Evolutionary conservation across 2,113 vertebrate genomes (phyloP), one percentile per base, ranked within the genome.

Genomic region (Sinocyclocheilus grahami): DNA sequence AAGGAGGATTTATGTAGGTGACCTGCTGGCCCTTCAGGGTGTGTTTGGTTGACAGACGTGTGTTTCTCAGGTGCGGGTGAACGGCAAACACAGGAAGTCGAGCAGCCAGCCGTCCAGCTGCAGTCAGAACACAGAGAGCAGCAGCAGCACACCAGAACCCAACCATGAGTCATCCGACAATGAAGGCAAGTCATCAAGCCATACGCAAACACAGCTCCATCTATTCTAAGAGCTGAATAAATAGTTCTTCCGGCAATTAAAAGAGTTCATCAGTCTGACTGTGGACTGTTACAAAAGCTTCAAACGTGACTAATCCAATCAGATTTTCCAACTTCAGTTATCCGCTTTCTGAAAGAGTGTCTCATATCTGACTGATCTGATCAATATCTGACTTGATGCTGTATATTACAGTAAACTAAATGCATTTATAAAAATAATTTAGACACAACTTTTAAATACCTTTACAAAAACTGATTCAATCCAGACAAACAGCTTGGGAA

Each of bases 91-190:
- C 85, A 96, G 97, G 85, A 99, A 99, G 89, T 89, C 94, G 86
- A 99, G 97, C 10, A 97, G 97, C 85, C 97, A 97, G 90, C 97
- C 97, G 0, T 98, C 97, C 58, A 98, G 95, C 90, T 97, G 96
- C 92, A 99, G 97, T 94, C 98, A 98, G 92, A 97, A 96, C 90
- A 99, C 97, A 0, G 97, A 98, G 91, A 99, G 97, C 94, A 99
- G 97, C 89, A 96, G 97, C 90, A 97, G 96, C 77, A 99, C 97
- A 0, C 97, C 98, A 0, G 97, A 99, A 86, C 97, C 97, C 2
- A 95, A 95, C n/a, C 97, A 96, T 0, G 98, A 98, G 90, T 96
- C 97, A 69, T 99, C 97, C 0, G 97, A 98, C 42, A 97, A 97
- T 39, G 97, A 97, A 92, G 95, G 97, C 92, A 88, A 92, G 92